These are phyloP conservation scores for Maniola hyperantus DNA, from an alignment of 2,888 invertebrate species.

Conservation along the genomic window DNA sequence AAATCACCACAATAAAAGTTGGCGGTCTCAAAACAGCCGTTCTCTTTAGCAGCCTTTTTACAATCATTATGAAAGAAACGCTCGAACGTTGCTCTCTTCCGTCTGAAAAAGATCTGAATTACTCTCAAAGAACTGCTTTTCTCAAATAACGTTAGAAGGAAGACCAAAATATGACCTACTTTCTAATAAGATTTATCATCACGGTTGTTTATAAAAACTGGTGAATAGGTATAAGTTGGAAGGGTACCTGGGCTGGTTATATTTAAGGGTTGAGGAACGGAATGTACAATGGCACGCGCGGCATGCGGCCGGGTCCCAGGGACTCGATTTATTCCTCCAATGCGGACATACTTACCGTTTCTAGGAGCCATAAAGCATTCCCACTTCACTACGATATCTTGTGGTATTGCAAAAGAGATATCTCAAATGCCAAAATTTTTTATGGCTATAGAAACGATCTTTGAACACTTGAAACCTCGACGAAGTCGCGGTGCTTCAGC, in stretches of 20 bases:
- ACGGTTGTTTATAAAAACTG: conserved; percentile 21
- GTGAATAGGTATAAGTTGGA: no score
- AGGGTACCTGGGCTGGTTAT: conserved; percentile 23
- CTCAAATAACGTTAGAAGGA: no score
- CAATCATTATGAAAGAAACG: no score
- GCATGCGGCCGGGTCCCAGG: conserved; percentile 44
- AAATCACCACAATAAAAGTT: no score
- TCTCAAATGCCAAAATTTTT: neutral
- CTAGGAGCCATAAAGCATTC: conserved; percentile 3
- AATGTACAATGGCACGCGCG: conserved; percentile 44
- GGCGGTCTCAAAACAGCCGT: no score
- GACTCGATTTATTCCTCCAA: conserved; percentile 45
- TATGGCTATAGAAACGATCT: neutral
- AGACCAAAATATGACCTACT: no score
- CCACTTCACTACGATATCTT: neutral
- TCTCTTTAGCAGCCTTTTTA: no score
- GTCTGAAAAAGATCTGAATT: no score
- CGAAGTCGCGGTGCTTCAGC: no score
- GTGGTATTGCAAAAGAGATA: neutral
- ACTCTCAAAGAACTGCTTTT: no score
- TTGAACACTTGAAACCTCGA: no score
- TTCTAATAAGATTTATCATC: conserved; percentile 21
- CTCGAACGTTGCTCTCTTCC: no score
- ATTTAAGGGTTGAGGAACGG: conserved; percentile 45
- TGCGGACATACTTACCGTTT: conserved; percentile 40